These are phyloP conservation scores for Agrotis segetum DNA, from an alignment of 2,888 invertebrate genomes.

Conservation along the genomic window DNA sequence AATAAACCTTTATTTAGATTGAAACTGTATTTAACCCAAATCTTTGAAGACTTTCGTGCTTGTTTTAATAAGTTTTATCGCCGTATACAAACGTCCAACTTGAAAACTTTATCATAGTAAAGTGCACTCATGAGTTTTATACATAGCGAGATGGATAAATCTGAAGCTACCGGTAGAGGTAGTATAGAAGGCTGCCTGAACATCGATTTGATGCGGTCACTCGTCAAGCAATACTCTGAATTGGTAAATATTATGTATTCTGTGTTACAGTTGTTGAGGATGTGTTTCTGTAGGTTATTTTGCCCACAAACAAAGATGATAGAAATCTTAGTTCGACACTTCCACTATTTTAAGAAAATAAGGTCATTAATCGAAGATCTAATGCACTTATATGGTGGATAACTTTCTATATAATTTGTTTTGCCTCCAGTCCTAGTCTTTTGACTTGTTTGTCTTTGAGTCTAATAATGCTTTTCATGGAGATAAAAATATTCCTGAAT, in stretches of 20 bases:
- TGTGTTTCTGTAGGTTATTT: slow-evolving; percentile 24
- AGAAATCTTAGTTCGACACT: background rate
- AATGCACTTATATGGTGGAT: background rate
- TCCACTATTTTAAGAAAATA: background rate
- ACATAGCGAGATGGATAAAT: slow-evolving; percentile 75
- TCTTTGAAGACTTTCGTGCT: background rate
- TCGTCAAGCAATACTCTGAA: slow-evolving; percentile 89
- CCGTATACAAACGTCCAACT: background rate
- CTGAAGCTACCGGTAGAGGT: slow-evolving; percentile 75
- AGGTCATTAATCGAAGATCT: background rate
- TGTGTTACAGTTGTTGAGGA: background rate
- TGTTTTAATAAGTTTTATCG: slow-evolving; percentile 1
- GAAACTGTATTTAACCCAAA: background rate
- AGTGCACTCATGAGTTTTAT: slow-evolving; percentile 28
- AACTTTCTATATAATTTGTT: background rate
- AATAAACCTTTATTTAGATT: background rate
- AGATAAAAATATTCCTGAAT: background rate
- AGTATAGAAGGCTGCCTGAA: slow-evolving; percentile 78
- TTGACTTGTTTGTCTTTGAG: too few relatives aligned
- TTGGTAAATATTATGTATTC: slow-evolving; percentile 75
- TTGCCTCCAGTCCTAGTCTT: background rate
- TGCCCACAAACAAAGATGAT: background rate
- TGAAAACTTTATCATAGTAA: slow-evolving; percentile 8
- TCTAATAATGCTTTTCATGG: background rate
- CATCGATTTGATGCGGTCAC: slow-evolving; percentile 86